Percentiles rank a stretch among this genome's conserved stretches.
phyloP scores from a whole-genome alignment of 2,888 invertebrate genomes.

The Diaphora mendica region DNA sequence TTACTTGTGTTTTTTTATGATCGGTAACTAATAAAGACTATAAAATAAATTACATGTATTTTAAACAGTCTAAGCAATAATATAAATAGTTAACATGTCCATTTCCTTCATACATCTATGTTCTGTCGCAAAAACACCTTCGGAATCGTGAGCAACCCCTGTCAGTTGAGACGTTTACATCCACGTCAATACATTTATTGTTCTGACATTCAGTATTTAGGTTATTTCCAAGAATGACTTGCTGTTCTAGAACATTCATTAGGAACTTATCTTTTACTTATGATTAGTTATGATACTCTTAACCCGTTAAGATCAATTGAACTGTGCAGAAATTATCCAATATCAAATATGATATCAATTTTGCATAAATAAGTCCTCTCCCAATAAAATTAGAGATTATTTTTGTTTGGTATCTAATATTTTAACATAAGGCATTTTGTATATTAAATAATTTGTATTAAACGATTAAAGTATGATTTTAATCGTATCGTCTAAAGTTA shows the following conservation, averaged over 20 bases:
- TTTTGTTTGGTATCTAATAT: not conserved
- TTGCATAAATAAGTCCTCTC: not conserved
- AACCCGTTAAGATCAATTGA: not conserved
- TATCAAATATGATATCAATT: not conserved
- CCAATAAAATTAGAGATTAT: not conserved
- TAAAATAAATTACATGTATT: not conserved
- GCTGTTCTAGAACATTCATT: not conserved
- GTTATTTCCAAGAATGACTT: not conserved
- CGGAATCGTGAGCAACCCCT: constrained; percentile 27
- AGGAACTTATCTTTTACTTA: not conserved
- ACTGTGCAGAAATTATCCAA: not conserved
- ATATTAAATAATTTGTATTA: not conserved
- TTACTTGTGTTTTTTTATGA: not conserved
- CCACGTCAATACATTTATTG: constrained; percentile 49
- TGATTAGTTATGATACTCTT: too few relatives aligned
- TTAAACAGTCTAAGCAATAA: not conserved
- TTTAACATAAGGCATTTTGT: not conserved
- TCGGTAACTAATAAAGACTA: not conserved
- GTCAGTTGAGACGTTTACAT: constrained; percentile 59
- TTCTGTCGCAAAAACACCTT: constrained; percentile 16
- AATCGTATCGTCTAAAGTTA: not conserved
- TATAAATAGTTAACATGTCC: constrained; percentile 15
- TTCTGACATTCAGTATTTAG: constrained; percentile 32
- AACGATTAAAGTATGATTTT: not conserved
- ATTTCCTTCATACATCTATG: constrained; percentile 5